Evolutionary conservation across 2,113 vertebrate species (phyloP), one percentile per base, ranked within the genome.

Genomic region (Gobiocypris rarus): DNA sequence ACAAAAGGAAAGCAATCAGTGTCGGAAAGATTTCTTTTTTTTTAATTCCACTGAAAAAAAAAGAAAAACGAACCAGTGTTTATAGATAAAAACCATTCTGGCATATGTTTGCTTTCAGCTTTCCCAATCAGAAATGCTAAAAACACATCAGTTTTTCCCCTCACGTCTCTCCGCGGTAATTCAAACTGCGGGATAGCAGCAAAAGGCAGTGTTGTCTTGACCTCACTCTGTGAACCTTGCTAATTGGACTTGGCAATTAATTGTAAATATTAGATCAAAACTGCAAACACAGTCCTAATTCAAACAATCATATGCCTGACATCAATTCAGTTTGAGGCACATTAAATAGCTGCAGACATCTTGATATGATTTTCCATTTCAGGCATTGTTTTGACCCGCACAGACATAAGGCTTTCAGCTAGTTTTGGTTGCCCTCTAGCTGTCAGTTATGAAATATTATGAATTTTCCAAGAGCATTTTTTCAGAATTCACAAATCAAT

Each of bases 381-480:
- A 80, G 22, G 75, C 63, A 45, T 83, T 88, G 70, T 83, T 83
- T 89, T 88, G 86, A 85, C 87, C 26, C 58, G 61, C 85, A 45
- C 59, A 74, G 74, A 82, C 75, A 87, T 85, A 61, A 87, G 87
- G 48, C 81, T 58, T 91, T 92, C 14, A 84, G 87, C 90, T 92
- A 91, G 90, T 91, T 87, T 92, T 90, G 93, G 93, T 92, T 94
- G 94, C 94, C 94, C 94, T 94, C 94, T 94, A 95, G 94, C 93
- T 94, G 94, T 90, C 90, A 90, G 83, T 84, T 56, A 43, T 83
- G 85, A 93, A 90, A 77, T 86, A 86, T 58, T 58, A 83, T 91
- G 73, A 89, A 89, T 88, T 86, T 84, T 87, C 52, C 13, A 14
- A 38, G 17, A 24, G 31, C 13, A 22, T 63, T 81, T 80, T 28